These are phyloP conservation scores for Formica selysi DNA, from an alignment of 1,140 invertebrate genomes.

Conservation along the genomic window DNA sequence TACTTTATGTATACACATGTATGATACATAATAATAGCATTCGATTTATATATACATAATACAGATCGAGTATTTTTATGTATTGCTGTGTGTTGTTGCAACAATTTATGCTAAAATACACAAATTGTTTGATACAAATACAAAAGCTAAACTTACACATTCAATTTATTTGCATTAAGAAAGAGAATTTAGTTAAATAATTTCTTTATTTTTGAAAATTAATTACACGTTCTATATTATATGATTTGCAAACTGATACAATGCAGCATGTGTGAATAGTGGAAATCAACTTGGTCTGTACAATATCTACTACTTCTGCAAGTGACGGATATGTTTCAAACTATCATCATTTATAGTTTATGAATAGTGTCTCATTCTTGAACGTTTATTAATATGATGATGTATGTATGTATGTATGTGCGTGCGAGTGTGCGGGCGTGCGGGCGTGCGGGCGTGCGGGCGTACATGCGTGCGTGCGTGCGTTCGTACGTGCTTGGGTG, in stretches of 20 bases:
- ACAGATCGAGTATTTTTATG: slow-evolving; percentile 17
- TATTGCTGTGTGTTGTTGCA: slow-evolving; percentile 22
- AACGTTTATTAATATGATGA: slow-evolving; percentile 38
- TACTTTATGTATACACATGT: neutral
- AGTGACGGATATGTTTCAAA: slow-evolving; percentile 41
- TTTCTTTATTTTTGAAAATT: slow-evolving; percentile 26
- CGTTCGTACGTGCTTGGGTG: too few species aligned
- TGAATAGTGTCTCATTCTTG: slow-evolving; percentile 23
- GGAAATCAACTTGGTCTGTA: slow-evolving; percentile 24
- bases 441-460: too few species aligned
- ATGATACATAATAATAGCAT: slow-evolving; percentile 32
- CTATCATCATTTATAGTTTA: slow-evolving; percentile 23
- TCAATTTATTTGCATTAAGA: slow-evolving; percentile 20
- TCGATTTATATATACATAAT: neutral
- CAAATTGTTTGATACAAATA: slow-evolving; percentile 17
- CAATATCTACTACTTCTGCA: slow-evolving; percentile 22
- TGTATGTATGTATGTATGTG: neutral
- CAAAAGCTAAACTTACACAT: neutral
- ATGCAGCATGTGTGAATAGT: slow-evolving; percentile 46
- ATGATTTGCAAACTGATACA: slow-evolving; percentile 40
- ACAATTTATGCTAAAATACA: slow-evolving; percentile 21
- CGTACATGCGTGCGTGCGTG: too few species aligned
- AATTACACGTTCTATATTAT: slow-evolving; percentile 25
- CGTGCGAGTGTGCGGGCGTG: too few species aligned
- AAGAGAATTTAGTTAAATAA: neutral